Evolutionary conservation across 1,140 invertebrate genomes (phyloP).

Genomic region (Caenorhabditis elegans): WBcel235 BX284605.5:9370001-9370500

Average conservation of each 20-base stretch:
- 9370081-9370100: not conserved
- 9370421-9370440: not conserved
- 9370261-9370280: not conserved
- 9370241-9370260: too few relatives aligned
- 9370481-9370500: not conserved
- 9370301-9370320: not conserved
- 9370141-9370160: not conserved
- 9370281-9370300: not conserved
- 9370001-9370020: too few relatives aligned
- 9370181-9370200: not conserved
- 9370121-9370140: not conserved
- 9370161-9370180: not conserved
- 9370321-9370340: not conserved
- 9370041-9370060: not conserved
- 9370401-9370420: not conserved
- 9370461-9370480: conserved; percentile 16
- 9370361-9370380: not conserved
- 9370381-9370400: not conserved
- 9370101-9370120: conserved; percentile 1
- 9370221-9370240: not conserved
- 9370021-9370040: not conserved
- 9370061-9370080: not conserved
- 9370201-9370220: not conserved
- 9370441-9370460: not conserved
- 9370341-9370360: not conserved